Conservation (phyloP, 2,888 invertebrate species). For the Teleiodes luculella region DNA sequence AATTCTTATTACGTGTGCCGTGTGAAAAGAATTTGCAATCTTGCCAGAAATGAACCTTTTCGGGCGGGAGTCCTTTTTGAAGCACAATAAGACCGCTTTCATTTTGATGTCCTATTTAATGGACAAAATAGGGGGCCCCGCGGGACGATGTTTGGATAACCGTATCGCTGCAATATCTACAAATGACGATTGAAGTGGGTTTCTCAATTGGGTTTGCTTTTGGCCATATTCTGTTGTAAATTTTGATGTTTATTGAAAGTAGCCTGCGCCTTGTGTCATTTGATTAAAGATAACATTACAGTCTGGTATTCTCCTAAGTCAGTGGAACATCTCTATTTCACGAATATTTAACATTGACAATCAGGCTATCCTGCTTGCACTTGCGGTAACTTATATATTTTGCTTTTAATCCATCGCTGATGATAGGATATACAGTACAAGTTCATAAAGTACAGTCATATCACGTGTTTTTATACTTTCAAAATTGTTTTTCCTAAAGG, state of each 20-base stretch:
- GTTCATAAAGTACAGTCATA: too few relatives aligned
- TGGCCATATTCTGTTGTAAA: not conserved
- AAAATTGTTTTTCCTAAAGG: too few relatives aligned
- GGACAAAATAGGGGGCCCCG: not conserved
- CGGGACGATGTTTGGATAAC: not conserved
- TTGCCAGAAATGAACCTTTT: slow-evolving; percentile 18
- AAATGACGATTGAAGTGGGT: slow-evolving; percentile 3
- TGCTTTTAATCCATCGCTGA: too few relatives aligned
- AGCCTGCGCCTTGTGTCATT: not conserved
- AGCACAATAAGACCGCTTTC: slow-evolving; percentile 2
- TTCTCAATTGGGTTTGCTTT: not conserved
- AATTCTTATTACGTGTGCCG: slow-evolving; percentile 17
- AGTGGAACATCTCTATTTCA: too few relatives aligned
- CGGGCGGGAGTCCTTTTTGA: slow-evolving; percentile 1
- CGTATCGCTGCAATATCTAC: slow-evolving; percentile 1
- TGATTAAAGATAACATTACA: too few relatives aligned
- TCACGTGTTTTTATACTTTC: too few relatives aligned
- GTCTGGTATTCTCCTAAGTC: too few relatives aligned
- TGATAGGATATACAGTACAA: too few relatives aligned
- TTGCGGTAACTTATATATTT: too few relatives aligned
- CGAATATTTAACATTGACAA: too few relatives aligned
- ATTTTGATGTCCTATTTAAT: slow-evolving; percentile 9
- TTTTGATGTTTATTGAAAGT: not conserved
- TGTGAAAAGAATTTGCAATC: slow-evolving; percentile 20
- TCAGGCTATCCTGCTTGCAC: too few relatives aligned